Base-by-base conservation (phyloP, 1,140 invertebrate species). In the Drosophila watanabei region DNA sequence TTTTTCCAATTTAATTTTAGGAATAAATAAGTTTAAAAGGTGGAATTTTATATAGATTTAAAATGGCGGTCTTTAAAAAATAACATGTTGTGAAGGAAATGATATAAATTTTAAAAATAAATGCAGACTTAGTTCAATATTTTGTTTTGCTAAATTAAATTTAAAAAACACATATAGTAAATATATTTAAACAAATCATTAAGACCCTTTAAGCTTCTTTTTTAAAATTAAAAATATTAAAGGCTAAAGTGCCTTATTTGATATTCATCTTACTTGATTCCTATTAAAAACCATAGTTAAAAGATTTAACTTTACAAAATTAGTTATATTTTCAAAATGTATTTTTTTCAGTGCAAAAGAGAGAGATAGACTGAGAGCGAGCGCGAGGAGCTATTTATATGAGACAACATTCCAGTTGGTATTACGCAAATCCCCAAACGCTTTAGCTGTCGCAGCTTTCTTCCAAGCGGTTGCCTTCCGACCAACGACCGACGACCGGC, bases 371-470 rank as follows among this genome's bases (percentile, higher is more conserved):
- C 10, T 24, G 61, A 37, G 37, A 73, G 52, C 13, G 14, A 54
- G 56, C 60, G 52, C 33, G 20, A 57, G 14, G 72, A 89, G 85
- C 85, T 88, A 88, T 88, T 88, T 88, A 88, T 88, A 85, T 88
- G 85, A 89, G 81, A 88, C 85, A 88, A 88, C 81, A 88, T 89
- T 88, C 85, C 81, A 89, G 85, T 88, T 75, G 85, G 85, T 85
- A 89, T 88, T 88, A 88, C 85, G 81, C 85, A 88, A 88, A 88
- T 88, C 85, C 82, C 85, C 79, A 79, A 88, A 89, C 82, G 85
- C 85, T 88, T 88, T 88, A 89, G 78, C 85, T 88, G 85, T 88
- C 85, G 85, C 87, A 88, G 85, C 85, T 88, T 88, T 88, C 85
- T 89, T 88, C 85, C 81, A 81, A 89, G 85, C 83, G 83, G 76